Percentiles rank a stretch among this genome's conserved stretches.
phyloP scores from a whole-genome alignment of 2,113 vertebrate genomes.

The Scopus umbretta region DNA sequence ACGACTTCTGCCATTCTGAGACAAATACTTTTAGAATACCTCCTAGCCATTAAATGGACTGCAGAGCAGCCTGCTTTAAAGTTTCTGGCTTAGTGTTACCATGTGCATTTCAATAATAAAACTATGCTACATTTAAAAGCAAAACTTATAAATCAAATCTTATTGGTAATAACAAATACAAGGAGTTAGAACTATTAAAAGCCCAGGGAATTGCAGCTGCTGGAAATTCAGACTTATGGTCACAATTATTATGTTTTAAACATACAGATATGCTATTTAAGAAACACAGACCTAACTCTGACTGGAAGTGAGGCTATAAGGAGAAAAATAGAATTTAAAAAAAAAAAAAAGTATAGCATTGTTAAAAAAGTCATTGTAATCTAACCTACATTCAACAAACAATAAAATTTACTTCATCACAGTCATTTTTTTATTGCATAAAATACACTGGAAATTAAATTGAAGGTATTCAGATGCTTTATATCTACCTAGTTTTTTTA shows the following conservation, averaged over 20 bases:
- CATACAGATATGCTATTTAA: neutral
- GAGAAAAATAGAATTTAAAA: neutral
- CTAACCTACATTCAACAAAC: neutral
- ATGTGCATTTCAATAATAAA: neutral
- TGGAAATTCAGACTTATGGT: neutral
- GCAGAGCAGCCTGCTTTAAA: neutral
- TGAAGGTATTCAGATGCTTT: neutral
- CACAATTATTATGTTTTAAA: neutral
- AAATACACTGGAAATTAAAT: neutral
- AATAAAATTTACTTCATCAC: neutral
- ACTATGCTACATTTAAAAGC: neutral
- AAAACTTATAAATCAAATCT: neutral
- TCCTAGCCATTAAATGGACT: neutral
- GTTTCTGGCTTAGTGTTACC: neutral
- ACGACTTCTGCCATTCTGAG: neutral
- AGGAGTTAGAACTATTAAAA: neutral
- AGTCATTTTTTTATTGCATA: neutral
- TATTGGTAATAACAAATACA: neutral
- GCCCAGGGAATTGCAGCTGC: neutral
- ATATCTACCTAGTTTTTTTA: neutral
- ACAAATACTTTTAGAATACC: neutral
- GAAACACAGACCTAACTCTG: neutral
- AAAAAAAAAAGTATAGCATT: neutral
- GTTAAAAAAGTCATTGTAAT: neutral
- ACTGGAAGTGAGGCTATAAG: neutral